Conservation (phyloP, 2,888 invertebrate genomes). For the Fragum whitleyi region DNA sequence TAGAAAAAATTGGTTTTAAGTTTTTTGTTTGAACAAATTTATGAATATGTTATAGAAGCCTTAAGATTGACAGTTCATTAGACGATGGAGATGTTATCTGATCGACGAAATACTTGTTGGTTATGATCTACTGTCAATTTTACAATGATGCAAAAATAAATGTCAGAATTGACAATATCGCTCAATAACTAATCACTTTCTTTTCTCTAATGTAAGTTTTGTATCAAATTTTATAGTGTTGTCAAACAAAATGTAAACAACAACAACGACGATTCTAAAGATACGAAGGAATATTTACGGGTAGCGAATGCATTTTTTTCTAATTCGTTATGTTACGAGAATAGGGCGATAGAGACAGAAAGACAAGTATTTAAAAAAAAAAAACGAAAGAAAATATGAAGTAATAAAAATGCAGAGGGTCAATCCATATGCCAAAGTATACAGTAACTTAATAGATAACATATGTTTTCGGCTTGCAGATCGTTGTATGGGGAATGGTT, state of each 20-base stretch:
- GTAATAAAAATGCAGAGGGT: no score
- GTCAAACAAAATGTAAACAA: neutral
- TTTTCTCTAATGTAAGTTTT: neutral
- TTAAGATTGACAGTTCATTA: neutral
- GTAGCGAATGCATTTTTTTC: no score
- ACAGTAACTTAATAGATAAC: no score
- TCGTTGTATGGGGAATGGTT: no score
- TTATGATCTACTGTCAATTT: constrained; percentile 13
- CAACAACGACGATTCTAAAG: neutral
- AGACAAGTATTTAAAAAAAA: no score
- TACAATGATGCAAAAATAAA: constrained; percentile 20
- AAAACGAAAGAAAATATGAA: no score
- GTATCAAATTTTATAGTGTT: neutral
- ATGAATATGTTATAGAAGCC: neutral
- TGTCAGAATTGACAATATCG: constrained; percentile 14
- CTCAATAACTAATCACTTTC: neutral
- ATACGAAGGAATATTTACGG: no score
- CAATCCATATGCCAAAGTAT: no score
- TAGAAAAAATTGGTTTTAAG: neutral
- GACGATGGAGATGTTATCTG: neutral
- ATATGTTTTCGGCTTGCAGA: no score
- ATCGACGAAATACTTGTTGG: constrained; percentile 5
- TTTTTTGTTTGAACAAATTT: constrained; percentile 15
- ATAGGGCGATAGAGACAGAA: no score
- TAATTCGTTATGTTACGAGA: no score